Evolutionary conservation across 2,888 invertebrate species (phyloP), one percentile per base, ranked within the genome.

Genomic region (Eupsilia transversa): DNA sequence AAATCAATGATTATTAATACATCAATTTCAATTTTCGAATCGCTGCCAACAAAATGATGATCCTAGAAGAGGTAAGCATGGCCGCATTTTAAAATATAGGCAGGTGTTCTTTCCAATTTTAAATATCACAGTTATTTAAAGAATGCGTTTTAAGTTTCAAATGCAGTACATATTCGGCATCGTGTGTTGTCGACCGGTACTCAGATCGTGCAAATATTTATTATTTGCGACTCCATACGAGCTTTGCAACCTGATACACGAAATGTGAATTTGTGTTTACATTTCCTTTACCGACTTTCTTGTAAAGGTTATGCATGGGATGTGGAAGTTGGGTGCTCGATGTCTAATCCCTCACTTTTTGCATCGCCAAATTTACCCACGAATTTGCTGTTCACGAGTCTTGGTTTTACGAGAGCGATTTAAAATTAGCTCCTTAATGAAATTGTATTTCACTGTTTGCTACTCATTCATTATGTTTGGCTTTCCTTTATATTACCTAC

Each of bases 151-250:
- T 64, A 82, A 71, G 79, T 83, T 73, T 72, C 70, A 74, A 76
- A 82, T 80, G 79, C 79, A 81, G 56, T 67, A 76, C 67, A 33
- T 65, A 79, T 84, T 77, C 75, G 57, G 60, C 73, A 67, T 80
- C 79, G 72, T 72, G 74, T 79, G 83, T 72, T 82, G 83, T 84
- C 81, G 80, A 72, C 64, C 64, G 59, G 79, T 73, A 77, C 76
- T 66, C 57, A 72, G 67, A 83, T 76, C 77, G 73, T 68, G 82
- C 83, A 86, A 90, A 89, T 87, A 89, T 90, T 88, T 86, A 85
- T 86, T 85, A 84, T 86, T 85, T 82, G 84, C 63, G 63, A 83
- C 75, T 82, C 79, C 78, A 84, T 85, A 84, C 81, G 80, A 83
- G 68, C 72, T 77, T 72, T 79, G 77, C 71, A 75, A 76, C 72